phyloP scores from a whole-genome alignment of 2,888 invertebrate species.

The Phalangium opilio region DNA sequence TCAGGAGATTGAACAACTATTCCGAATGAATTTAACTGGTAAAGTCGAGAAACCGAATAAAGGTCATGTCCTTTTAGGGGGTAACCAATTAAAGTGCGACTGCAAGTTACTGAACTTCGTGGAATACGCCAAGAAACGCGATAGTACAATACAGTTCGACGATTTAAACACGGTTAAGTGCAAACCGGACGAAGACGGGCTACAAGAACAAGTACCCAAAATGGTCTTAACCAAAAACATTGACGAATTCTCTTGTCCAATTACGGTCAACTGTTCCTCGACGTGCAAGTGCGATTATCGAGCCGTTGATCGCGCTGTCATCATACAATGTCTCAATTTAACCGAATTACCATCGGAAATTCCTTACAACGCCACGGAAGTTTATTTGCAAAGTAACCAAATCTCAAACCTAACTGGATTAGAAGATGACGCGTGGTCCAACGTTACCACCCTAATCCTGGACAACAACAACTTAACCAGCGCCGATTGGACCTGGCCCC shows the following conservation, averaged over 20 bases:
- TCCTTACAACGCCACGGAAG: conserved; percentile 9
- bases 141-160: not conserved
- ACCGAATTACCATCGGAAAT: conserved; percentile 4
- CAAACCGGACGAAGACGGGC: conserved; percentile 1
- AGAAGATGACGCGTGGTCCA: not conserved
- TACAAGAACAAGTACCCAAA: conserved; percentile 2
- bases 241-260: conserved; percentile 12
- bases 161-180: not conserved
- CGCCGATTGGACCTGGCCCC: conserved; percentile 9
- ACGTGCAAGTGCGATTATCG: conserved; percentile 14
- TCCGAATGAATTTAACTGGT: not conserved
- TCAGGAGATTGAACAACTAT: not conserved
- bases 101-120: conserved; percentile 13
- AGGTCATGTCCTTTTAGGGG: conserved; percentile 1
- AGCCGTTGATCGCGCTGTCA: conserved; percentile 6
- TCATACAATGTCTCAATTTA: conserved; percentile 11
- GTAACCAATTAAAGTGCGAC: conserved; percentile 13
- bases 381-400: conserved; percentile 8
- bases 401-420: conserved; percentile 8
- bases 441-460: conserved; percentile 15
- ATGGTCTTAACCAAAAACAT: conserved; percentile 1
- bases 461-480: conserved; percentile 16
- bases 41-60: not conserved
- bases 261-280: conserved; percentile 9
- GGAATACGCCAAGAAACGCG: conserved; percentile 4